Base-by-base conservation (phyloP, 2,113 vertebrate genomes). In the Acrocephalus arundinaceus region DNA sequence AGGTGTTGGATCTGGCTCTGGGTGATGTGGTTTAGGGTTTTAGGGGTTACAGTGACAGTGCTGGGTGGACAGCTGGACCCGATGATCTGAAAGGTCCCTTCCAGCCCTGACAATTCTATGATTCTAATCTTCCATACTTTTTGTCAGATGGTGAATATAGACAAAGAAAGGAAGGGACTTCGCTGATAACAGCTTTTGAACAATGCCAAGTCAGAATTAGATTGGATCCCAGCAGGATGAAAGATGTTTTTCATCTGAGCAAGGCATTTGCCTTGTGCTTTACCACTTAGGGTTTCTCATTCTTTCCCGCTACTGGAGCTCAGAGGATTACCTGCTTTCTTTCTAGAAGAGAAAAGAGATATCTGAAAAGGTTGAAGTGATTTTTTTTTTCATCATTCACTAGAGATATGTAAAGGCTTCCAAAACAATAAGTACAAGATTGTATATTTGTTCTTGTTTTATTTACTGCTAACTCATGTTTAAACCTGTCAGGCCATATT, bases 61-160 rank as follows among this genome's bases (percentile, higher is more conserved):
- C 46, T 77, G 55, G 12, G 18, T 61, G 14, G 12, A 8, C 46
- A 70, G 27, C 12, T 77, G 55, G 27, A 70, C 22, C 10, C 23
- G 33, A 33, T 52, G 33, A 33, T 33, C 33, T 23, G 28, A 46
- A 45, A 70, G 33, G 12, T n/a, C 15, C 22, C 27, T 54, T 78
- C 46, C 46, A 77, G 15, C 15, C 18, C 10, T 39, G 39, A 54
- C 0, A 0, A 45, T 54, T 77, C 27, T 28, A 0, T 27, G 63
- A 61, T 54, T 70, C 39, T 45, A 1, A 45, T 68, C 21, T 87
- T 43, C 39, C 2, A 1, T 76, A 35, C 28, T 62, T 87, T 46
- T 78, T 51, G 31, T 71, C 24, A 65, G 31, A 28, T 74, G 37
- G 33, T 74, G 75, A 66, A 41, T 77, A 52, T 33, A 33, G 17